phyloP scores from a whole-genome alignment of 35 echinoderm and acorn worm genomes.

The Acanthaster planci region DNA sequence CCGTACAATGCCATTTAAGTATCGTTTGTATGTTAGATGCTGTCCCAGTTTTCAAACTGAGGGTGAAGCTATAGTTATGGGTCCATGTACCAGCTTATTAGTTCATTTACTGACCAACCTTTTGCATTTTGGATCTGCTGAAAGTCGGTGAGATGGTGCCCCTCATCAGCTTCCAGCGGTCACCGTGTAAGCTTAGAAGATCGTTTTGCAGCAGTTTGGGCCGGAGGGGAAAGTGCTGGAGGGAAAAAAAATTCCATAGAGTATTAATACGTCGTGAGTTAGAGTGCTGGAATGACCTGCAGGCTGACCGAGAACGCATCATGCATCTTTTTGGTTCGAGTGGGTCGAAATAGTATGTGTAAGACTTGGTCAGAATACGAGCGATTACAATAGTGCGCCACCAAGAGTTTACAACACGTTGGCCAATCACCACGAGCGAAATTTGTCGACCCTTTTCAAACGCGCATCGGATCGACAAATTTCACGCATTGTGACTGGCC shows the following conservation, averaged over 20 bases:
- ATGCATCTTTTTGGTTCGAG: too few species aligned
- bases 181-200: background rate
- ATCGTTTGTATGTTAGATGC: background rate
- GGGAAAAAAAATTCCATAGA: background rate
- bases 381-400: too few species aligned
- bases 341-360: too few species aligned
- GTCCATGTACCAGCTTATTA: background rate
- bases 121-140: background rate
- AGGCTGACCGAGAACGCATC: too few species aligned
- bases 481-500: too few species aligned
- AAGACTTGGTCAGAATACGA: too few species aligned
- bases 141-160: background rate
- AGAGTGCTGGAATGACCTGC: too few species aligned
- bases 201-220: background rate
- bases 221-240: background rate
- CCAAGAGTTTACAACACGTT: too few species aligned
- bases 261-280: too few species aligned
- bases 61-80: background rate
- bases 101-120: background rate
- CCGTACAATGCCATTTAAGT: background rate
- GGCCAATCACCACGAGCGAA: too few species aligned
- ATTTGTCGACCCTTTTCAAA: too few species aligned
- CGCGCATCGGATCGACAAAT: too few species aligned
- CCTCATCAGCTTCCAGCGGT: background rate
- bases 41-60: background rate